Base-by-base conservation (phyloP, 1,140 invertebrate genomes). In the Drosophila lacteicornis region DNA sequence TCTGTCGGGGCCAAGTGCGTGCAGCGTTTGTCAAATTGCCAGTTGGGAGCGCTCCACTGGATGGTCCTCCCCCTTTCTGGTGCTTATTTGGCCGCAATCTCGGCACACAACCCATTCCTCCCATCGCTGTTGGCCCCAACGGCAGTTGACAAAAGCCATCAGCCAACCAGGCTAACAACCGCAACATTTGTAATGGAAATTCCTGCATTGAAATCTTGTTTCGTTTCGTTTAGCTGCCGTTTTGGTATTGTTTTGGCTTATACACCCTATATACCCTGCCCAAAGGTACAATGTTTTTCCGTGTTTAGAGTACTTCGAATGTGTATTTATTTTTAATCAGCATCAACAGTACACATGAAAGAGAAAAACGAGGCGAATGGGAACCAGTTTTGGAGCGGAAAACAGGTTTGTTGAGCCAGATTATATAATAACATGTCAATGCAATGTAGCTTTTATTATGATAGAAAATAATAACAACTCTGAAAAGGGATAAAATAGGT, bases 171-270 rank as follows among this genome's bases (percentile, higher is more conserved):
- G 65, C 55, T 70, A 71, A 73, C 70, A 60, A 80, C 76, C 66
- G 57, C 71, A 83, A 74, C 80, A 83, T 87, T 87, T 88, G 83
- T 88, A 88, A 87, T 87, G 83, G 61, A 87, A 87, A 87, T 88
- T 88, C 68, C 77, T 84, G 84, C 84, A 87, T 88, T 87, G 80
- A 88, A 87, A 80, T 87, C 80, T 84, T 69, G 84, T 88, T 87
- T 87, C 60, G 57, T 82, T 82, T 86, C 75, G 53, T 77, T 80
- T 71, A 67, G 78, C 59, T 60, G 45, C 63, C 27, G 56, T 68
- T 71, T 53, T 33, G 17, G 59, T 67, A 62, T 50, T 60, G 71
- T 73, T 69, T 66, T 77, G 66, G 66, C 45, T 49, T 49, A 63
- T 30, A 30, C 6, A 27, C 27, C 5, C 5, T 30, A 30, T 85